These are phyloP conservation scores for Trilocha varians DNA, from an alignment of 2,888 invertebrate species.

Conservation along the genomic window DNA sequence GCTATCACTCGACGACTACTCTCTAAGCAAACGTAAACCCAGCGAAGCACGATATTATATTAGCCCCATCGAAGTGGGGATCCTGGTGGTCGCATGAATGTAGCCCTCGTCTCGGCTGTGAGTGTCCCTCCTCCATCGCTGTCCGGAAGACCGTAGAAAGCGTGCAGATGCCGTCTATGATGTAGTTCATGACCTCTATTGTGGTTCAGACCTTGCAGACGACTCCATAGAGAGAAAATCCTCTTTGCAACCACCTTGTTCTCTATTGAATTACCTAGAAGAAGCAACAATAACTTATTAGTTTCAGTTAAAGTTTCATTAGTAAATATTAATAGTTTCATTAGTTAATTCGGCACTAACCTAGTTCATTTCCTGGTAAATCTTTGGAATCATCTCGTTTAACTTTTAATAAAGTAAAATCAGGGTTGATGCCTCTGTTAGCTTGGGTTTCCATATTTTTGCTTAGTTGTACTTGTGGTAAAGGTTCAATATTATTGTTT, in stretches of 20 bases:
- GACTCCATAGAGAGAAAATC: conserved; percentile 61
- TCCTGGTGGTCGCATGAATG: conserved; percentile 58
- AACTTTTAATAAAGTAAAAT: conserved; percentile 28
- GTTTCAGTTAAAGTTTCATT: no score
- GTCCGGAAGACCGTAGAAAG: conserved; percentile 52
- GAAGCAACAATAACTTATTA: no score
- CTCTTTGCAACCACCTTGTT: conserved; percentile 47
- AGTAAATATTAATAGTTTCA: no score
- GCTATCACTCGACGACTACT: neutral
- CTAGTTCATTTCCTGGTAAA: conserved; percentile 17
- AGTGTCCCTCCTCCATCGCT: conserved; percentile 37
- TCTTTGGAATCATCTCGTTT: conserved; percentile 32
- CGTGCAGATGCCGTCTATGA: conserved; percentile 53
- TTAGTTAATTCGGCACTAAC: neutral
- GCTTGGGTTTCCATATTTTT: conserved; percentile 16
- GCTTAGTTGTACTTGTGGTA: conserved; percentile 12
- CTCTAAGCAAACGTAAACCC: conserved; percentile 8
- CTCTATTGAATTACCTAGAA: conserved; percentile 33
- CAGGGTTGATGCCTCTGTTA: conserved; percentile 27
- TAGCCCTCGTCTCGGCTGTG: conserved; percentile 56
- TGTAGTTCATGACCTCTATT: conserved; percentile 53
- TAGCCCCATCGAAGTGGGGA: conserved; percentile 64
- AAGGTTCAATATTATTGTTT: conserved; percentile 19
- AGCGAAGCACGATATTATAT: conserved; percentile 18
- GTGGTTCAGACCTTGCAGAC: conserved; percentile 55